A percentile compares a stretch with the other conserved stretches of the same genome.
Conservation (phyloP, 2,888 invertebrate species). For the Scaptomyza tumidula region DNA sequence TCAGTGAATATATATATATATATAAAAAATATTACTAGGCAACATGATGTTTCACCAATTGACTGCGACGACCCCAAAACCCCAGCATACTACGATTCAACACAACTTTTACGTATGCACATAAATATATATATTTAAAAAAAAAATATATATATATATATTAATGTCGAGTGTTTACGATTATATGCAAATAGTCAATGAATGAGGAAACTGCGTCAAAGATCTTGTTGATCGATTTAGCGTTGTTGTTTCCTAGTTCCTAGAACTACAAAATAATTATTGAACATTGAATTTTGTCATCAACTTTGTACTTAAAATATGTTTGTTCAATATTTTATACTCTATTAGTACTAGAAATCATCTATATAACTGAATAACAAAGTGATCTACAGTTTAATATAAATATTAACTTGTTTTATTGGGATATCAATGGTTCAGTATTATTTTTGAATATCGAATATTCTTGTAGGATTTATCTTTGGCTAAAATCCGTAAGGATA, state of each 20-base stretch:
- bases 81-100: constrained; percentile 32
- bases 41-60: constrained; percentile 64
- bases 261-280: no score
- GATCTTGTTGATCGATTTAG: constrained; percentile 2
- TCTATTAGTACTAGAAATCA: no score
- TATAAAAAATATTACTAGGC: constrained; percentile 13
- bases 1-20: constrained; percentile 14
- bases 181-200: constrained; percentile 6
- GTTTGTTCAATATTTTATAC: no score
- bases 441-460: no score
- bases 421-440: no score
- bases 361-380: no score
- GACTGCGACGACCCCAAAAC: constrained; percentile 40
- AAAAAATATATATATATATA: neutral
- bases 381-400: no score
- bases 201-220: constrained; percentile 31
- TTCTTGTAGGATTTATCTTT: no score
- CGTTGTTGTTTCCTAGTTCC: neutral
- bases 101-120: constrained; percentile 3
- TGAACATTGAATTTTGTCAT: no score
- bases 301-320: no score
- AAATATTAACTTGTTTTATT: no score
- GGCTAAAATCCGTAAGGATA: no score
- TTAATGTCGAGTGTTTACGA: neutral
- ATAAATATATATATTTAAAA: neutral